Base-by-base conservation (phyloP, 2,113 vertebrate genomes). In the Polyodon spathula region DNA sequence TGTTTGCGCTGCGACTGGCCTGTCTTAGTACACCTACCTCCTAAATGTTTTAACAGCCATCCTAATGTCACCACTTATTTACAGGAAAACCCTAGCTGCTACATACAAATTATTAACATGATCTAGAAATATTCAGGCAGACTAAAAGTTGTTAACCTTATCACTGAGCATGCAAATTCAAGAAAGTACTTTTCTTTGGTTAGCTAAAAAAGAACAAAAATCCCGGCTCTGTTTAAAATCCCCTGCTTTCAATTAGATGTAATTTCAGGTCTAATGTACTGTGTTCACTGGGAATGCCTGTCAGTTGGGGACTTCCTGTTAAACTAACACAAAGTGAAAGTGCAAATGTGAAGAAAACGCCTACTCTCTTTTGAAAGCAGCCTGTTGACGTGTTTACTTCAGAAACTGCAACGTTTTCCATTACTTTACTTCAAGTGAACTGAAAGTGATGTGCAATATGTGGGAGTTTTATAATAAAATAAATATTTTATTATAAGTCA, bases 241-340 rank as follows among this genome's bases (percentile, higher is more conserved):
- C 48, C 48, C 48, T 11, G 12, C 48, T 50, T n/a, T 50, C 6
- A 50, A 50, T 6, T 50, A n/a, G 4, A 27, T n/a, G 9, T 50
- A 10, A 50, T 50, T 50, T 50, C 48, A 11, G 15, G 9, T 50
- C 15, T 14, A 6, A 14, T 6, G 15, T 50, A 27, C 27, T 27
- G 27, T 50, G 15, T 50, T 50, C 48, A 50, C 6, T 2, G 27
- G 44, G 44, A 46, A 46, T 46, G 14, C 37, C 53, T 55, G 53
- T 38, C 53, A 37, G 53, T 55, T 55, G 8, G 53, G 53, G 53
- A 55, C 53, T 55, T 55, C 53, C 53, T 37, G 37, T 9, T 55
- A 38, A 37, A 17, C n/a, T 38, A 17, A 55, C 4, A 38, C 17
- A 55, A 69, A 73, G 65, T 40, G 62, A 58, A 60, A 63, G 52